These are phyloP conservation scores for Cebus imitator DNA, from an alignment of 2,113 vertebrate species.

Conservation along the genomic window DNA sequence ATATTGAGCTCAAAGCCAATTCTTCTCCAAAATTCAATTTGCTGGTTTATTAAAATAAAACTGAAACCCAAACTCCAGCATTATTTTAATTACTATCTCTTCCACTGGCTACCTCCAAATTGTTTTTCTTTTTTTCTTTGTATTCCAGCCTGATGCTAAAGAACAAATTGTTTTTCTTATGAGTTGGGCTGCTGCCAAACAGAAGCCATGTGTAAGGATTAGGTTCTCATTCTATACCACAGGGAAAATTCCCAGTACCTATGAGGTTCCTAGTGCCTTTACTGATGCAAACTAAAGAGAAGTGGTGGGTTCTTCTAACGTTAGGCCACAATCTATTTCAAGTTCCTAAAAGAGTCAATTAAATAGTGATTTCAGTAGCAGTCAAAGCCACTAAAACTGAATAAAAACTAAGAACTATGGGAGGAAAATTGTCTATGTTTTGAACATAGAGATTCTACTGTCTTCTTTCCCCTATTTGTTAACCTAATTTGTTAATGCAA, in stretches of 20 bases:
- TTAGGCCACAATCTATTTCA: neutral
- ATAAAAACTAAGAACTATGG: neutral
- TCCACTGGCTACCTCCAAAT: neutral
- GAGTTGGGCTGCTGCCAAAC: neutral
- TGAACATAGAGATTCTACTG: neutral
- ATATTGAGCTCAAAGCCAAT: constrained; percentile 38
- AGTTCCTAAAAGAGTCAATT: neutral
- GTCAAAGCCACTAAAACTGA: neutral
- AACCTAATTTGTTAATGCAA: neutral
- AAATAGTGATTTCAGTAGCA: neutral
- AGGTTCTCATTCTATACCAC: neutral
- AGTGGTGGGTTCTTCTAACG: neutral
- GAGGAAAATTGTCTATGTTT: neutral
- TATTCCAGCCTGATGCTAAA: no score
- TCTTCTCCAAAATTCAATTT: constrained; percentile 36
- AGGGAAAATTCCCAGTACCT: neutral
- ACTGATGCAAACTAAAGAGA: neutral
- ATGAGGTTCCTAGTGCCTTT: neutral
- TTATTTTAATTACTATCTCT: constrained; percentile 38
- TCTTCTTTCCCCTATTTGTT: neutral
- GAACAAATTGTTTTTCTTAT: neutral
- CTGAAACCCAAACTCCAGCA: neutral
- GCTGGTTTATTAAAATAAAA: constrained; percentile 54
- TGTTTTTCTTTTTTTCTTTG: neutral
- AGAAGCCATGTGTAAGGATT: neutral